Percentiles rank a stretch among this genome's conserved stretches.
Conservation (phyloP, 2,113 vertebrate genomes). For the Riparia riparia region DNA sequence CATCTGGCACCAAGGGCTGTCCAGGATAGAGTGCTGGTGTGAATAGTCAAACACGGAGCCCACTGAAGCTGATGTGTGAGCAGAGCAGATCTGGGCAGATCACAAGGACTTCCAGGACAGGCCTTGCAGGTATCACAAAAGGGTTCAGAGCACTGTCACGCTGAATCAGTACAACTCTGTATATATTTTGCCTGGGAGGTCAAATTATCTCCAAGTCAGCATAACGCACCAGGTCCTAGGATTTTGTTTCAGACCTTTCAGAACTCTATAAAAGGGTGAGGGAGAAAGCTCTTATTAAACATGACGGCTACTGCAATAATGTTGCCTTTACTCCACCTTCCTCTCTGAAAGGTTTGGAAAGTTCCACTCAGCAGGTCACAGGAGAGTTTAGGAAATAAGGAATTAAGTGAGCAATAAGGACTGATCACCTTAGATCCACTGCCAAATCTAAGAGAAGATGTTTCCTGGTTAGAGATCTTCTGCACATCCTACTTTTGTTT, state of each 20-base stretch:
- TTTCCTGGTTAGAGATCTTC: background rate
- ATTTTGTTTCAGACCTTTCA: background rate
- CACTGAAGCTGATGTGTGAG: background rate
- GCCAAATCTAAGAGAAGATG: background rate
- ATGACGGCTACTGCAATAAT: background rate
- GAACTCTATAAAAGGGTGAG: background rate
- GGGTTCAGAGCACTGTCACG: fast-evolving
- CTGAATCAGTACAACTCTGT: background rate
- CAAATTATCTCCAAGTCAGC: background rate
- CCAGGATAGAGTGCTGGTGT: background rate
- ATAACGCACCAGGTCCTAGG: background rate
- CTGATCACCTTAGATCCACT: background rate
- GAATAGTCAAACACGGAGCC: background rate
- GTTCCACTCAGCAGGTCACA: background rate
- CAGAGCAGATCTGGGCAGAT: background rate
- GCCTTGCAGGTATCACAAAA: background rate
- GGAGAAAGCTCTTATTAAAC: background rate
- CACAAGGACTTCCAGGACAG: background rate
- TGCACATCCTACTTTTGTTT: background rate
- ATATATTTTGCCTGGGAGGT: fast-evolving
- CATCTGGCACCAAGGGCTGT: background rate
- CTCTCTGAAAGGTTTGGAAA: background rate
- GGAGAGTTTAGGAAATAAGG: background rate
- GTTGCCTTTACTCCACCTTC: background rate
- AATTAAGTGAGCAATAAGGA: background rate